A percentile compares a stretch with the other conserved stretches of the same genome.
phyloP scores from a whole-genome alignment of 2,888 invertebrate genomes.

The Brachylomia viminalis region DNA sequence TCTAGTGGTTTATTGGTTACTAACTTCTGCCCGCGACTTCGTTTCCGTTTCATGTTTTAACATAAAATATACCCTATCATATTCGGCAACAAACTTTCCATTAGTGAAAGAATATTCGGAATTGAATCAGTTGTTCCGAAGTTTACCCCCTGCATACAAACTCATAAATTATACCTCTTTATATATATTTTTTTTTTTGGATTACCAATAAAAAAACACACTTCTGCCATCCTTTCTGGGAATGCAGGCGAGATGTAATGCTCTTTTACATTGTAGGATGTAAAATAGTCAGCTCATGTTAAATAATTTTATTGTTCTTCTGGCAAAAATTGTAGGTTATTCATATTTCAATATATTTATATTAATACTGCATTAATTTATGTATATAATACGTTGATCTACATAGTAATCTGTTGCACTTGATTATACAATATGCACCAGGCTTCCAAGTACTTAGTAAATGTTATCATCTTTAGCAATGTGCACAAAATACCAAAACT shows the following conservation, averaged over 20 bases:
- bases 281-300: not conserved
- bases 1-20: not conserved
- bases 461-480: slow-evolving; percentile 16
- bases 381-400: not conserved
- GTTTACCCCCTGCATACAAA: not conserved
- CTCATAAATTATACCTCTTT: not conserved
- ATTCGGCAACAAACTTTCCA: not conserved
- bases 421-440: slow-evolving; percentile 12
- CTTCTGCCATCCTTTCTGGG: not conserved
- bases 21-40: not conserved
- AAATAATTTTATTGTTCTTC: too few species aligned
- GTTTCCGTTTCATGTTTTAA: not conserved
- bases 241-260: too few species aligned
- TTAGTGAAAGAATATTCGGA: not conserved
- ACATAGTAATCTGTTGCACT: not conserved
- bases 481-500: slow-evolving; percentile 19
- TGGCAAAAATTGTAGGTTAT: not conserved
- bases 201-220: too few species aligned
- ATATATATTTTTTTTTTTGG: too few species aligned
- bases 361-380: not conserved
- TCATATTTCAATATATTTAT: too few species aligned
- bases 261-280: not conserved
- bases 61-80: not conserved
- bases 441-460: not conserved
- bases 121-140: not conserved